Conservation (phyloP, 2,797 vertebrate species). For the Ara ararauna region DNA sequence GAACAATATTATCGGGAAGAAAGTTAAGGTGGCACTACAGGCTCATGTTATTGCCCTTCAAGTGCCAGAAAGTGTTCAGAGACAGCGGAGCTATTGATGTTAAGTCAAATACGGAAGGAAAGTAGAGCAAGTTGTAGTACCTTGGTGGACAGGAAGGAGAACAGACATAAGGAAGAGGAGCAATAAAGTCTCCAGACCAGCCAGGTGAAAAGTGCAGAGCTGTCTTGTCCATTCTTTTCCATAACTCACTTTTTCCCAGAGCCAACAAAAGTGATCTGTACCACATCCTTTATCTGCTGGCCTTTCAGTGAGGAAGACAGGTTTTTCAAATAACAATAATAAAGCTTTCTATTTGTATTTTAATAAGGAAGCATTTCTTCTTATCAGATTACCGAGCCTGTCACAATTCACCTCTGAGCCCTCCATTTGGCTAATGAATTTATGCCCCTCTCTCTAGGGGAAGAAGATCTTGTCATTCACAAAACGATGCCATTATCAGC, state of each 20-base stretch:
- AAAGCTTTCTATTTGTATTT: conserved; percentile 33
- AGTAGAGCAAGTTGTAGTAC: neutral
- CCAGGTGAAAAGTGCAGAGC: neutral
- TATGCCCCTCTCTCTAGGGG: conserved; percentile 7
- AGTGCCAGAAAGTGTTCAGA: neutral
- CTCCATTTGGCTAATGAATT: conserved; percentile 50
- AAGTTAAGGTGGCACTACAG: neutral
- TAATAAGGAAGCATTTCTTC: conserved; percentile 20
- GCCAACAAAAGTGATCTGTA: neutral
- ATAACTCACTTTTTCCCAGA: neutral
- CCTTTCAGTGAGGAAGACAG: neutral
- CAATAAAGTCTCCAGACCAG: neutral
- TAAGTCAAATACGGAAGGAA: neutral
- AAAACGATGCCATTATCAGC: conserved; percentile 4
- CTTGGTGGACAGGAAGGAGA: neutral
- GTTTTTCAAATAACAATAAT: neutral
- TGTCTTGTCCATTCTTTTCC: neutral
- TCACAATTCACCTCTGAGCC: conserved; percentile 22
- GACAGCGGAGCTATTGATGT: neutral
- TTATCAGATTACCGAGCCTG: conserved; percentile 32
- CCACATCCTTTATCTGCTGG: neutral
- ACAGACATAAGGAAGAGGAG: neutral
- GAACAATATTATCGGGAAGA: neutral
- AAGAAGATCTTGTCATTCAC: conserved; percentile 32
- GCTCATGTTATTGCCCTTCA: neutral